Evolutionary conservation across 1,140 invertebrate species (phyloP), one percentile per base, ranked within the genome.

Genomic region (Drosophila bifasciata): DNA sequence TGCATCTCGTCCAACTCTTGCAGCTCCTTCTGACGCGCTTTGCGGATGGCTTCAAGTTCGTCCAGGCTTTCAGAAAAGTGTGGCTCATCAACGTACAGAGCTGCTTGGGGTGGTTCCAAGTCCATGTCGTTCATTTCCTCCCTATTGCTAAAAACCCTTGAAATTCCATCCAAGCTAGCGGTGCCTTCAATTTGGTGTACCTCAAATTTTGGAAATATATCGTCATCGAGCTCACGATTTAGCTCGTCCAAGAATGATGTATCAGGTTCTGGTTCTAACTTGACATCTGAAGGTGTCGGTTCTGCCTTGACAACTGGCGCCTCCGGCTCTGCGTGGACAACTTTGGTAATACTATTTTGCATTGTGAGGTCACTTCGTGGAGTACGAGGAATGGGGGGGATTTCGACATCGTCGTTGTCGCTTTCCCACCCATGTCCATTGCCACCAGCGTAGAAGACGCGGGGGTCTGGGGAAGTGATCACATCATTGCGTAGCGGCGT

Each of bases 381-480:
- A 32, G 28, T 32, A 9, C 32, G 11, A 13, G 40, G 7, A 43
- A 16, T 7, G 5, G n/a, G 6, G 5, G 16, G 32, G 11, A 36
- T 13, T 4, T 13, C 32, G 3, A 36, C 43, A 23, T 58, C 32
- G 3, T 50, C 59, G 50, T 15, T 16, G 28, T 83, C 79, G 41
- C 79, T 84, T 13, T 66, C 48, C 79, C 79, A 83, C 9, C 51
- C 57, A 1, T 36, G 11, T 1, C 32, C 32, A 13, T 4, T 36
- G 32, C 11, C 11, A 36, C 3, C 2, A n/a, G 21, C 6, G 1
- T 4, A 40, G 6, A 43, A 16, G 6, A 32, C 11, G 5, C 25
- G 11, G 4, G 39, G 48, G 0, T 41, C 21, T 0, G 46, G 43
- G 17, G 46, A 43, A 0, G 8, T 3, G 2, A 0, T 16, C 0